Evolutionary conservation across 2,888 invertebrate species (phyloP), one percentile per base, ranked within the genome.

Genomic region (Anticlea derivata): DNA sequence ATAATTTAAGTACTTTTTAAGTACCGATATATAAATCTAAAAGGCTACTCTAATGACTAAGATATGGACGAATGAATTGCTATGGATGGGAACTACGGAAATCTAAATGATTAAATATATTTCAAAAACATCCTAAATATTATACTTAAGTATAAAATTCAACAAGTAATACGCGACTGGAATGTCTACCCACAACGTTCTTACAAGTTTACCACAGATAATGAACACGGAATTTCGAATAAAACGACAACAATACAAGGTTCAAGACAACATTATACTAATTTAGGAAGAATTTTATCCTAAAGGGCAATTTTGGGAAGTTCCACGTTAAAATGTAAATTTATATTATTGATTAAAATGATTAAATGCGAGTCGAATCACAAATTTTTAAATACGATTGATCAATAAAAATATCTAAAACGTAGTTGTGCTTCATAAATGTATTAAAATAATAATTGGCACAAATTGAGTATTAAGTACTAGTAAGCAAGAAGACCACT

Each of bases 61-160:
- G 77, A 80, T 80, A 86, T 88, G 89, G 89, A 89, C 89, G 89
- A 85, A 88, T 85, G 81, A 70, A 73, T 83, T 84, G 60, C 78
- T 79, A 62, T 73, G 80, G 78, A 83, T 83, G 78, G 79, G 72
- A 67, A 63, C 68, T 78, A 76, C 66, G 57, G 63, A 70, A 71
- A 35, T 49, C 30, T 48, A 53, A 40, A 46, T 44, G 45, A 37
- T 55, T 54, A 69, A 70, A 75, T 69, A 75, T 57, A 17, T 46
- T 75, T 61, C 60, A 75, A 77, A 56, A 80, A 66, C 61, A 64
- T 72, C 60, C 61, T 47, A 63, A 57, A 35, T 50, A 44, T 43
- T 29, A 34, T 41, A 6, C 11, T 5, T 31, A 56, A 40, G 17
- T 50, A 39, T 43, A 52, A 45, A 52, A 60, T 61, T 65, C 40